Conservation (phyloP, 2,113 vertebrate genomes). For the Pongo abelii region DNA sequence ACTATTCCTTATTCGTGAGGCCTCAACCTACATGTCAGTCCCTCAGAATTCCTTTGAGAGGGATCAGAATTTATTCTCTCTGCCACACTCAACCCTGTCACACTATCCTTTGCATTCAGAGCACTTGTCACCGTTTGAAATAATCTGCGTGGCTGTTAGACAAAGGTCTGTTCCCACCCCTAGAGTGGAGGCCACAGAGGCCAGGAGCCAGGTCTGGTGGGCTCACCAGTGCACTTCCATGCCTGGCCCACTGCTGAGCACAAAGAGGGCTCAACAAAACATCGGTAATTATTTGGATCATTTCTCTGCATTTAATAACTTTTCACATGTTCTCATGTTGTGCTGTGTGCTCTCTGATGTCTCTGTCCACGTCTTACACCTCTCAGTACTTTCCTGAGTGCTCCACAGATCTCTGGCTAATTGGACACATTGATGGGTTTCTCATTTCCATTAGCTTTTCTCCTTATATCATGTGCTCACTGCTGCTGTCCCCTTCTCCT, state of each 20-base stretch:
- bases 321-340: neutral
- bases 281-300: neutral
- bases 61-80: neutral
- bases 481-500: neutral
- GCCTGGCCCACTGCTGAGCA: neutral
- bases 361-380: neutral
- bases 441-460: neutral
- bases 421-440: neutral
- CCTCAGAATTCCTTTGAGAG: neutral
- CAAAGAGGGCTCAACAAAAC: neutral
- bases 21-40: neutral
- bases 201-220: neutral
- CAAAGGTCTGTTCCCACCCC: rapidly evolving
- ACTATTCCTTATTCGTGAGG: neutral
- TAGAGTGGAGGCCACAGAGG: neutral
- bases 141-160: neutral
- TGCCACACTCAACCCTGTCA: neutral
- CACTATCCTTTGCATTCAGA: neutral
- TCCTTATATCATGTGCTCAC: neutral
- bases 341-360: no score
- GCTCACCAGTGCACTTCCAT: neutral
- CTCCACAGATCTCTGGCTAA: neutral
- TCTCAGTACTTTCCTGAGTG: neutral
- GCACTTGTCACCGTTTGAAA: neutral
- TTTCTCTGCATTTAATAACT: neutral